Conservation (phyloP, 2,797 vertebrate genomes). For the Kryptopterus vitreolus region DNA sequence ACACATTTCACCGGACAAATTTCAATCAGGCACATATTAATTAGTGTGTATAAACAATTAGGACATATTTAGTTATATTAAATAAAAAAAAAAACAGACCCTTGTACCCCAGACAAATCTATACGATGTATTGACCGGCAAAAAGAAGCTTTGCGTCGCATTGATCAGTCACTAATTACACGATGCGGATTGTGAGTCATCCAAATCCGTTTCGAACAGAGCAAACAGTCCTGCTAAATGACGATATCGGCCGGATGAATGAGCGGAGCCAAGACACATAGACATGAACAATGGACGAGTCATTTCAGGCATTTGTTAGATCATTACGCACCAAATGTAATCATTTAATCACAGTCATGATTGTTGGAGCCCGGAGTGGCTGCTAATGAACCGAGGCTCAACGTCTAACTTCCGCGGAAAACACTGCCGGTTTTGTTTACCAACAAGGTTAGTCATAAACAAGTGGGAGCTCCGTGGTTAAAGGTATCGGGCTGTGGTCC, state of each 20-base stretch:
- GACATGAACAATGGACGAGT: slow-evolving; percentile 6
- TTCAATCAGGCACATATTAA: background rate
- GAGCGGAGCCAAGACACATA: slow-evolving; percentile 35
- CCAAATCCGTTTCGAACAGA: slow-evolving; percentile 58
- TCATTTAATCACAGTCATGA: slow-evolving; percentile 38
- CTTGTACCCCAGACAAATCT: background rate
- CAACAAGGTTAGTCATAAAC: no score
- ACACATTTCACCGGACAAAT: background rate
- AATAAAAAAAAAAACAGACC: background rate
- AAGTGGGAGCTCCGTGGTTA: no score
- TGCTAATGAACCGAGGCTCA: slow-evolving; percentile 29
- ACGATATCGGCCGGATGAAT: slow-evolving; percentile 52
- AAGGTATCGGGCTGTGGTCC: no score
- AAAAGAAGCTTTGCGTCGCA: slow-evolving; percentile 31
- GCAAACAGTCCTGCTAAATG: slow-evolving; percentile 61
- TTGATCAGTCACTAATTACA: slow-evolving; percentile 63
- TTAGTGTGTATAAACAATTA: background rate
- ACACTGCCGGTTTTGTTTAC: background rate
- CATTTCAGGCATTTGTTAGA: slow-evolving; percentile 33
- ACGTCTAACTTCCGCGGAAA: slow-evolving; percentile 12
- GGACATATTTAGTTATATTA: background rate
- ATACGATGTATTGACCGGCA: background rate
- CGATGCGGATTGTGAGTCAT: slow-evolving; percentile 64
- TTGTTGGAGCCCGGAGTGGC: background rate
- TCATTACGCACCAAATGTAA: slow-evolving; percentile 32